phyloP scores from a whole-genome alignment of 2,888 invertebrate genomes.

The Spisula solida region DNA sequence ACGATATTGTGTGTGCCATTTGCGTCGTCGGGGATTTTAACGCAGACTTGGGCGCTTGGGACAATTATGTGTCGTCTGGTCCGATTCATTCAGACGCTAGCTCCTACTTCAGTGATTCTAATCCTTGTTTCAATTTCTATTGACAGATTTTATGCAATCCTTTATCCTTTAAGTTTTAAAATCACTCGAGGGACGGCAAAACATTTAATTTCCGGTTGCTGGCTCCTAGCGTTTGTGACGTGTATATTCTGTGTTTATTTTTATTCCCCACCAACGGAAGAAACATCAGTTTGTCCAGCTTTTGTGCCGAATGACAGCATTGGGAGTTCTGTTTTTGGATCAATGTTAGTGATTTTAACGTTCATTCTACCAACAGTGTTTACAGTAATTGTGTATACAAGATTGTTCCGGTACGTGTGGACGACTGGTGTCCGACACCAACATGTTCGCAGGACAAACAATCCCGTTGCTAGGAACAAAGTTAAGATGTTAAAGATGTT shows the following conservation, averaged over 20 bases:
- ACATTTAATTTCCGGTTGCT: conserved; percentile 80
- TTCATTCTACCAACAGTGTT: conserved; percentile 78
- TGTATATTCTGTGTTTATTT: conserved; percentile 81
- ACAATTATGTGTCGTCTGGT: conserved; percentile 81
- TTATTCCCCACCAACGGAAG: conserved; percentile 67
- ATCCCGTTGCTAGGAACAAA: conserved; percentile 85
- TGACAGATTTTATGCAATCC: conserved; percentile 86
- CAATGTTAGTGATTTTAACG: conserved; percentile 71
- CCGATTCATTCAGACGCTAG: conserved; percentile 78
- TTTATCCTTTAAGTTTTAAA: conserved; percentile 87
- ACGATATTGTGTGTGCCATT: conserved; percentile 80
- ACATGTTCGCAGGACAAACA: conserved; percentile 80
- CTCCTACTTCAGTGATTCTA: conserved; percentile 76
- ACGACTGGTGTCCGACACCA: conserved; percentile 72
- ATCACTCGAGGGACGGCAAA: conserved; percentile 85
- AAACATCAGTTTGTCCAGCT: conserved; percentile 72
- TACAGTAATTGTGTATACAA: conserved; percentile 75
- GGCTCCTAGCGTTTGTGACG: conserved; percentile 73
- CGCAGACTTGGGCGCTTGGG: conserved; percentile 79
- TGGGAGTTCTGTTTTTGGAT: conserved; percentile 75
- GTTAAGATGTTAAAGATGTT: conserved; percentile 86
- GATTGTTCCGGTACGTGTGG: conserved; percentile 83
- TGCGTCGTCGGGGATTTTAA: conserved; percentile 73
- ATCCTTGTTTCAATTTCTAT: conserved; percentile 82
- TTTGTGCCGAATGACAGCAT: conserved; percentile 73